Evolutionary conservation across 2,113 vertebrate genomes (phyloP), one percentile per base, ranked within the genome.

Genomic region (Mormoops blainvillei): DNA sequence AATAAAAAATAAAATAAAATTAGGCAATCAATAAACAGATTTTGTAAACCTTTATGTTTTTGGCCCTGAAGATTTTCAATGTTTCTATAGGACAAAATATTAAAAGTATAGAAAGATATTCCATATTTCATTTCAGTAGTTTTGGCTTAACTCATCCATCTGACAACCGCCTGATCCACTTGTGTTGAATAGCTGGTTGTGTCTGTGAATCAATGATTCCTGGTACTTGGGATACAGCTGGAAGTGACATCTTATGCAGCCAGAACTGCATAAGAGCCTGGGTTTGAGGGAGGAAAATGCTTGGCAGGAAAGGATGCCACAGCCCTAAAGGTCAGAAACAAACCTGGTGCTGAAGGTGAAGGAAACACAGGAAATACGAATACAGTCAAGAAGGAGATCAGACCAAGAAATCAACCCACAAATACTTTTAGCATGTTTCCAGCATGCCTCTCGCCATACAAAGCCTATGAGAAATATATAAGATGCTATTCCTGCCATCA

Each of bases 321-420:
- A 87, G 78, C 50, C 33, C 84, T 91, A 22, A 92, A 95, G 83
- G 68, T 82, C 87, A 97, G 68, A 88, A 50, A 54, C 28, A 88
- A 94, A 81, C 24, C 54, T 84, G 50, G 77, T 41, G 33, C 13
- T n/a, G 67, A 93, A 82, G 68, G 52, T 74, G 73, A 97, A 63
- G 1, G 18, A 26, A 81, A 87, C 28, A 73, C 28, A 41, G 56
- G 70, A 82, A 90, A 94, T 58, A 77, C 18, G 54, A 94, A 12
- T 41, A 43, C 2, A 81, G 78, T 80, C 41, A 52, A 76, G n/a
- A 89, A 52, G 52, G 28, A 92, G 61, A 86, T 45, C 31, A 87
- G 83, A 84, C 77, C 50, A 45, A 84, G 91, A 81, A 92, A 73
- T 83, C 63, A 81, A 89, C 6, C 56, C 84, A 77, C 24, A 58